phyloP scores from a whole-genome alignment of 2,797 vertebrate species.

The Furcifer pardalis region DNA sequence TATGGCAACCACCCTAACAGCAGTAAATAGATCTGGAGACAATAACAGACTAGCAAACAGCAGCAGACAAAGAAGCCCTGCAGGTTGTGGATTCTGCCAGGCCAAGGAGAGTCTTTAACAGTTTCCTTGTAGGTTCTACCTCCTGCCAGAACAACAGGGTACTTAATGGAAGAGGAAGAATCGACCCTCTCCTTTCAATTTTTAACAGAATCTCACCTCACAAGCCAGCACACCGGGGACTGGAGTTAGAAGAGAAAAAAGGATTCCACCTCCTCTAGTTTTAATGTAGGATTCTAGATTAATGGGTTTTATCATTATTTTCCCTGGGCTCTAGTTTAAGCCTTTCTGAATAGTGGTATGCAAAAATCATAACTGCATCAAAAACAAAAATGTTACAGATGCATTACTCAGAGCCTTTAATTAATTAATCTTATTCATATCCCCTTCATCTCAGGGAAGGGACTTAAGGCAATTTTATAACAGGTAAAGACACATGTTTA shows the following conservation, averaged over 20 bases:
- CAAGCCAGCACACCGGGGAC: not conserved
- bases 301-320: not conserved
- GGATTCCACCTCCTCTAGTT: not conserved
- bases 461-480: too few relatives aligned
- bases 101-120: slow-evolving; percentile 49
- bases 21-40: slow-evolving; percentile 77
- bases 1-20: slow-evolving; percentile 77
- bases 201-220: fast-evolving
- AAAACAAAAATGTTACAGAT: not conserved
- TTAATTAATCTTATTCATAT: too few relatives aligned
- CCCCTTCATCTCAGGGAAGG: too few relatives aligned
- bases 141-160: not conserved
- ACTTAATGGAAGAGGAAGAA: not conserved
- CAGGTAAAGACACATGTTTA: too few relatives aligned
- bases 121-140: slow-evolving; percentile 28
- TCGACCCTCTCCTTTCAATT: not conserved
- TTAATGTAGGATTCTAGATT: not conserved
- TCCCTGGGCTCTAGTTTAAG: not conserved
- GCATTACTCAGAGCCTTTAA: not conserved
- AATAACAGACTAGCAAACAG: slow-evolving; percentile 69
- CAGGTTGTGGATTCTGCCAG: slow-evolving; percentile 52
- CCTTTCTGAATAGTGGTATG: not conserved
- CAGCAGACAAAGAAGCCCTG: slow-evolving; percentile 55
- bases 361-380: not conserved
- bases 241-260: not conserved